Percentiles rank a stretch among this genome's conserved stretches.
phyloP scores from a whole-genome alignment of 2,888 invertebrate genomes.

The Sarcophaga subvicina region DNA sequence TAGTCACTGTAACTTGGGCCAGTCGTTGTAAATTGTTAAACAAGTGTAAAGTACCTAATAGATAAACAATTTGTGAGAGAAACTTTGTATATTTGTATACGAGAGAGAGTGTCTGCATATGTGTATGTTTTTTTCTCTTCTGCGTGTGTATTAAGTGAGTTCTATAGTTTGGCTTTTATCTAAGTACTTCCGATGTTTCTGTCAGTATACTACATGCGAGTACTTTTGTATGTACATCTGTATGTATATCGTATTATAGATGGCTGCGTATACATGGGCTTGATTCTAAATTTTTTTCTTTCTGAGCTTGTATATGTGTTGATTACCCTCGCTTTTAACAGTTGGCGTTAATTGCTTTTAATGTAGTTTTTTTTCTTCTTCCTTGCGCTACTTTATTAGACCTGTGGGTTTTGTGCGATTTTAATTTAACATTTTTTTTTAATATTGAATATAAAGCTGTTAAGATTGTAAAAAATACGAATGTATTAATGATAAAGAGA shows the following conservation, averaged over 20 bases:
- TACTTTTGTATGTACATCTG: background rate
- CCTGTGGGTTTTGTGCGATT: constrained; percentile 60
- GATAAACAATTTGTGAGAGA: constrained; percentile 61
- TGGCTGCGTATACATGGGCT: no score
- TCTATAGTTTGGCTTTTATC: constrained; percentile 40
- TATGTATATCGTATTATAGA: background rate
- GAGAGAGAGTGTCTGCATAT: background rate
- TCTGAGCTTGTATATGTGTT: constrained; percentile 31
- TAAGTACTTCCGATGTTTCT: constrained; percentile 20
- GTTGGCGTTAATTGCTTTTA: constrained; percentile 68
- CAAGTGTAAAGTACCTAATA: constrained; percentile 64
- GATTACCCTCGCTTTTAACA: constrained; percentile 56
- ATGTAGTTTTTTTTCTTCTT: constrained; percentile 33
- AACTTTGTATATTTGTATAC: constrained; percentile 3
- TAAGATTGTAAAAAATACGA: constrained; percentile 1
- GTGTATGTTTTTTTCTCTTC: background rate
- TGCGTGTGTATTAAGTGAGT: constrained; percentile 14
- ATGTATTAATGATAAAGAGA: no score
- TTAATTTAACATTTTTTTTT: constrained; percentile 54
- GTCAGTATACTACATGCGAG: background rate
- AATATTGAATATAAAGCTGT: constrained; percentile 53
- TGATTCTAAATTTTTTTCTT: background rate
- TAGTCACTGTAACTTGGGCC: constrained; percentile 12
- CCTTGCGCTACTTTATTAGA: constrained; percentile 40
- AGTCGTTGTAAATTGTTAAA: constrained; percentile 54